Evolutionary conservation across 2,113 vertebrate genomes (phyloP), one percentile per base, ranked within the genome.

Genomic region (Chaetura pelagica): DNA sequence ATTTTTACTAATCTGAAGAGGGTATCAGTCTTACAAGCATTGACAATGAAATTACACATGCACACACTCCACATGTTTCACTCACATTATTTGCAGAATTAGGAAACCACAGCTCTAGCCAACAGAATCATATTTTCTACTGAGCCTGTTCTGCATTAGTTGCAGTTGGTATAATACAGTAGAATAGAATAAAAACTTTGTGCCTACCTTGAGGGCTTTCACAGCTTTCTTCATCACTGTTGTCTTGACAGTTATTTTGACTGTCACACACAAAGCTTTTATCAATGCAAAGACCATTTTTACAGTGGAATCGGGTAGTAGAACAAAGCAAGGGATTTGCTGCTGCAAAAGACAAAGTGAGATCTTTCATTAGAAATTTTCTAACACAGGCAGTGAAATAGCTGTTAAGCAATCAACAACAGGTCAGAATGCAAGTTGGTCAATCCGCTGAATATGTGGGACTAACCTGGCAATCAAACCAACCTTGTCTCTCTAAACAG

Each of bases 241-340:
- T 99, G 97, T 99, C 99, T 40, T 98, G 98, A 92, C 99, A 99
- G 97, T 99, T 99, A 90, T 99, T 98, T 44, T 99, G 98, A 61
- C 99, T 99, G 6, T 99, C 99, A 13, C 99, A 99, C 66, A 99
- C 97, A 96, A 99, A 99, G 96, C 99, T 99, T 95, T 99, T 99
- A 96, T 99, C 99, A 19, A 99, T 99, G 96, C 99, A 99, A 66
- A 99, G 98, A 29, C 99, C 99, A 5, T 99, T 99, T 88, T 97
- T 98, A 92, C 99, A 99, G 97, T 99, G 99, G 98, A 99, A 99
- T 66, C 99, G 98, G 64, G 99, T 98, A 5, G 99, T 99, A 3
- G 99, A 99, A 95, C 99, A 99, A 40, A 99, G 98, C 96, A 99
- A 95, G 23, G 99, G 99, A 95, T 99, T 99, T 55, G 98, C 98